phyloP scores from a whole-genome alignment of 2,113 vertebrate species.

The Oncorhynchus masou region DNA sequence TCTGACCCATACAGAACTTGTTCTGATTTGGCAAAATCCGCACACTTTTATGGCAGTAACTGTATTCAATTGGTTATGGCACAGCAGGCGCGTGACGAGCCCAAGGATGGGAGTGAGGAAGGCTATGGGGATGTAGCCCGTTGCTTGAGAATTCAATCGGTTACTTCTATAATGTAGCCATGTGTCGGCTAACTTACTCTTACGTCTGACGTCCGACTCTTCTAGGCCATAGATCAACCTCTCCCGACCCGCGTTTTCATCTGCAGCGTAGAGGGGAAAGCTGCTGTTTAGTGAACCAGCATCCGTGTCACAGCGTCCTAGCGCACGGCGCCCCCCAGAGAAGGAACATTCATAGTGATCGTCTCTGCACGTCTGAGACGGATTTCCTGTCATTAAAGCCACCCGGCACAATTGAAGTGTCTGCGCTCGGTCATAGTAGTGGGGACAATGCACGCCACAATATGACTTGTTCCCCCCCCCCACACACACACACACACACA shows the following conservation, averaged over 20 bases:
- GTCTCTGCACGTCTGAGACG: slow-evolving; percentile 56
- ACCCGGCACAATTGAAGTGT: slow-evolving; percentile 63
- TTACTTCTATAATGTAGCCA: too few relatives aligned
- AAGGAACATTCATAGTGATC: slow-evolving; percentile 53
- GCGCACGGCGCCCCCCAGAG: slow-evolving; percentile 7
- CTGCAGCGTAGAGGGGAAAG: slow-evolving; percentile 29
- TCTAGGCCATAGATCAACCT: slow-evolving; percentile 57
- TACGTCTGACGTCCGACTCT: slow-evolving; percentile 1
- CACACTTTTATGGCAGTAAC: too few relatives aligned
- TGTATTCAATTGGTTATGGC: too few relatives aligned
- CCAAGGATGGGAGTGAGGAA: too few relatives aligned
- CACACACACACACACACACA: too few relatives aligned
- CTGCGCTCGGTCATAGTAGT: slow-evolving; percentile 54
- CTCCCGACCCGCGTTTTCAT: background rate
- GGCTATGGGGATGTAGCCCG: too few relatives aligned
- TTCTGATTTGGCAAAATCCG: too few relatives aligned
- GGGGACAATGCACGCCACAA: slow-evolving; percentile 57
- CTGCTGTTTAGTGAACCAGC: slow-evolving; percentile 51
- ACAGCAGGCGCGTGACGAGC: too few relatives aligned
- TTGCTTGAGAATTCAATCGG: too few relatives aligned
- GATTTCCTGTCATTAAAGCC: slow-evolving; percentile 72
- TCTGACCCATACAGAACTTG: too few relatives aligned
- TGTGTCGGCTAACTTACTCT: too few relatives aligned
- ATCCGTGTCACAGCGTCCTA: slow-evolving; percentile 37
- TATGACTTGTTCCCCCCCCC: slow-evolving; percentile 54